A percentile compares a stretch with the other conserved stretches of the same genome.
Conservation (phyloP, 1,140 invertebrate species). For the Triops cancriformis region DNA sequence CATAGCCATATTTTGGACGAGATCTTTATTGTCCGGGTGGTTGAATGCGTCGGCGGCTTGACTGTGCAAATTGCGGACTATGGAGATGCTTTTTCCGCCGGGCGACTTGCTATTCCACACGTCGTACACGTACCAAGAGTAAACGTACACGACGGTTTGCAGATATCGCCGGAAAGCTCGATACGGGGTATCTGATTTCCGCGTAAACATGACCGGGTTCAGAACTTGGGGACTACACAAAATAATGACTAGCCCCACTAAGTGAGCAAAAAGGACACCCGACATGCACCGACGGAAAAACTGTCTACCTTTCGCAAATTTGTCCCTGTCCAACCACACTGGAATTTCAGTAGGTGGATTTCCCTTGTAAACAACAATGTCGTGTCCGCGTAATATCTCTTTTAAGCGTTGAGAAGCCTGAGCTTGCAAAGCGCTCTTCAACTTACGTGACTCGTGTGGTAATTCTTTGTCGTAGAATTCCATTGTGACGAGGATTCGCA, state of each 20-base stretch:
- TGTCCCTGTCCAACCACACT: slow-evolving; percentile 46
- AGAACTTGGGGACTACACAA: slow-evolving; percentile 55
- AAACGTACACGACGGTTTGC: slow-evolving; percentile 58
- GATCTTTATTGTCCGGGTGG: too few species aligned
- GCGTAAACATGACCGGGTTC: slow-evolving; percentile 53
- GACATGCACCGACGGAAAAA: slow-evolving; percentile 28
- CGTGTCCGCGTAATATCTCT: slow-evolving; percentile 19
- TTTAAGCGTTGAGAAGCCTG: not conserved
- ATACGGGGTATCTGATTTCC: slow-evolving; percentile 50
- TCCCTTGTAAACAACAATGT: slow-evolving; percentile 15
- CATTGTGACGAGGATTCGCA: not conserved
- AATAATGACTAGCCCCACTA: slow-evolving; percentile 49
- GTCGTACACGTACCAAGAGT: slow-evolving; percentile 61
- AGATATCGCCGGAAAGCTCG: slow-evolving; percentile 67
- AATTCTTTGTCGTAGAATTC: not conserved
- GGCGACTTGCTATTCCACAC: slow-evolving; percentile 39
- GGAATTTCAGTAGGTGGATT: slow-evolving; percentile 24
- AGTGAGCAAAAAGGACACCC: slow-evolving; percentile 50
- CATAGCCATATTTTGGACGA: too few species aligned
- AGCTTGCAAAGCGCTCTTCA: not conserved
- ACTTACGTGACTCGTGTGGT: not conserved
- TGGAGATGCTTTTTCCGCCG: not conserved
- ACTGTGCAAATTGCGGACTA: not conserved
- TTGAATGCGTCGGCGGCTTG: too few species aligned
- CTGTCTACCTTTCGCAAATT: slow-evolving; percentile 45